Percentiles rank a stretch among this genome's conserved stretches.
These are phyloP conservation scores for Nannoperca australis DNA, from an alignment of 2,797 vertebrate species.

Conservation along the genomic window DNA sequence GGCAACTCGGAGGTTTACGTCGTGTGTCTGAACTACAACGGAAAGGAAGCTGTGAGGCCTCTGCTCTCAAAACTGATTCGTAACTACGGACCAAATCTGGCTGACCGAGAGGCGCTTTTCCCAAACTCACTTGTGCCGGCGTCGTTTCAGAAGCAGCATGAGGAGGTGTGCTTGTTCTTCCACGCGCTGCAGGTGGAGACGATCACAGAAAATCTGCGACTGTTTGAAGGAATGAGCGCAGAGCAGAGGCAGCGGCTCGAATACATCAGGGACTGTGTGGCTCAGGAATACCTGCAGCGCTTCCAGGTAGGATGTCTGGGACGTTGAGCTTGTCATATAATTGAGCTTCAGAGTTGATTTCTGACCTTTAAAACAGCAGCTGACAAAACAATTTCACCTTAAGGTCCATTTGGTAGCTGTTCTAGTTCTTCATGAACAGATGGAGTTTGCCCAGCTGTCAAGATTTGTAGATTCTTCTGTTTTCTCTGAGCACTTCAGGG, in stretches of 20 bases:
- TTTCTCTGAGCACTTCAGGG: not conserved
- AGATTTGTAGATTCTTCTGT: not conserved
- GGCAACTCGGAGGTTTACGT: slow-evolving; percentile 97
- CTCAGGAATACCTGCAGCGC: slow-evolving; percentile 87
- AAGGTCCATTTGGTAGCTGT: not conserved
- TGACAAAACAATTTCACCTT: not conserved
- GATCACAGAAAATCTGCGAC: slow-evolving; percentile 91
- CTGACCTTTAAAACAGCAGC: not conserved
- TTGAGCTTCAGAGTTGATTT: not conserved
- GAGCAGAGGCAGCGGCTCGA: slow-evolving; percentile 83
- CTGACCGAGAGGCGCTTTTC: slow-evolving; percentile 88
- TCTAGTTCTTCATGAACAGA: not conserved
- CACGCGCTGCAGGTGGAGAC: slow-evolving; percentile 89
- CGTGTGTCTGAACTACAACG: slow-evolving; percentile 89
- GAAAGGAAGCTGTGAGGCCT: slow-evolving; percentile 83
- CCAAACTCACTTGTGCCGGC: slow-evolving; percentile 85
- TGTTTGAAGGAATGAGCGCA: slow-evolving; percentile 85
- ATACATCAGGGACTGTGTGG: slow-evolving; percentile 86
- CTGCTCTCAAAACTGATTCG: slow-evolving; percentile 91
- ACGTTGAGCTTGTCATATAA: not conserved
- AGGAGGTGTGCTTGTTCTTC: slow-evolving; percentile 91
- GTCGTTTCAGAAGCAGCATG: slow-evolving; percentile 89
- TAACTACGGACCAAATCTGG: slow-evolving; percentile 88
- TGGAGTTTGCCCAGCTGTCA: not conserved
- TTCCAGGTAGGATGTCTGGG: slow-evolving; percentile 77